phyloP scores from a whole-genome alignment of 2,797 vertebrate species.

The Myotis myotis region DNA sequence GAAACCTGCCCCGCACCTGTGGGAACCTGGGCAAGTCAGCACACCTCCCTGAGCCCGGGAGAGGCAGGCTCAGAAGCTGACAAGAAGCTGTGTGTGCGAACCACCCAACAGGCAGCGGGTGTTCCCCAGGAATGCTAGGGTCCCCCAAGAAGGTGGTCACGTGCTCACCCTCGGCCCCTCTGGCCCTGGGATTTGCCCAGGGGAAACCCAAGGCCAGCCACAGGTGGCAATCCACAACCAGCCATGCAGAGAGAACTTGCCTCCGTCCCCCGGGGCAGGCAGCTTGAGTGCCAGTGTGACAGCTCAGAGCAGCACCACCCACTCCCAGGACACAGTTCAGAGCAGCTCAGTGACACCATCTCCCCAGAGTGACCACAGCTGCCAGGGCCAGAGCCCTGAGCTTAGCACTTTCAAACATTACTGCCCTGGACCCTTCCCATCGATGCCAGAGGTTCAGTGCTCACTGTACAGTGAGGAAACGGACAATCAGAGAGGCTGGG shows the following conservation, averaged over 20 bases:
- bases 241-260: background rate
- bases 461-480: background rate
- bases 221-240: background rate
- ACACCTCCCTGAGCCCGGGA: background rate
- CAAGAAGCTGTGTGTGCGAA: background rate
- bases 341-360: background rate
- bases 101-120: background rate
- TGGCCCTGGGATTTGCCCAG: background rate
- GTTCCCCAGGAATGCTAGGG: background rate
- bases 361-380: background rate
- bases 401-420: background rate
- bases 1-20: background rate
- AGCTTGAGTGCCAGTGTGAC: rapidly evolving
- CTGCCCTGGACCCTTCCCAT: background rate
- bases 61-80: background rate
- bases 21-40: background rate
- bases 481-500: rapidly evolving
- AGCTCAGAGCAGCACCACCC: background rate
- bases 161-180: background rate
- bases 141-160: rapidly evolving
- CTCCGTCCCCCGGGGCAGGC: rapidly evolving
- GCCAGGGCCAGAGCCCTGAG: background rate
- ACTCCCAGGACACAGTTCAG: background rate
- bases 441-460: rapidly evolving
- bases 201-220: background rate